Percentiles rank a stretch among this genome's conserved stretches.
These are phyloP conservation scores for Crematogaster levior DNA, from an alignment of 2,888 invertebrate species.

Conservation along the genomic window DNA sequence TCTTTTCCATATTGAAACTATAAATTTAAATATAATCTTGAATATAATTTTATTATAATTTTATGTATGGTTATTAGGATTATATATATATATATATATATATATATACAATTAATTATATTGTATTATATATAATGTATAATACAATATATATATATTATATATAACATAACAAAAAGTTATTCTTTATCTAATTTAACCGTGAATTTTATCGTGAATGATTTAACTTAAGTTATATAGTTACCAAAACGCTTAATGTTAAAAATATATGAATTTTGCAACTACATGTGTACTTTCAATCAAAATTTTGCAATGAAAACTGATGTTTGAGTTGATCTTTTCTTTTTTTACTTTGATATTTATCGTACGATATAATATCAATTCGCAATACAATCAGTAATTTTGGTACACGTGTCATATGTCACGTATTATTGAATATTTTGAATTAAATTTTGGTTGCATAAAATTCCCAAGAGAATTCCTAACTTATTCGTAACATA, in stretches of 20 bases:
- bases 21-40: no score
- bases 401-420: not conserved
- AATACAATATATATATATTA: no score
- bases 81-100: not conserved
- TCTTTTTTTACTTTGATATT: not conserved
- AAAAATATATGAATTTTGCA: not conserved
- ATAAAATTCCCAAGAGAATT: not conserved
- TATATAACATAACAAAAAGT: not conserved
- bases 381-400: not conserved
- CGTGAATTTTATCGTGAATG: not conserved
- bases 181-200: not conserved
- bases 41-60: no score
- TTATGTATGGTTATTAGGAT: no score
- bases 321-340: not conserved
- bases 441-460: constrained; percentile 23
- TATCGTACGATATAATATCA: not conserved
- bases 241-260: not conserved
- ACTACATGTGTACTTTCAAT: not conserved
- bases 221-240: not conserved
- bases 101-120: no score
- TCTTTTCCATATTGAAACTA: no score
- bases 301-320: not conserved
- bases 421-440: constrained; percentile 21
- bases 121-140: no score
- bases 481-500: not conserved